Evolutionary conservation across 2,113 vertebrate genomes (phyloP).

Genomic region (Coreoperca whiteheadi): DNA sequence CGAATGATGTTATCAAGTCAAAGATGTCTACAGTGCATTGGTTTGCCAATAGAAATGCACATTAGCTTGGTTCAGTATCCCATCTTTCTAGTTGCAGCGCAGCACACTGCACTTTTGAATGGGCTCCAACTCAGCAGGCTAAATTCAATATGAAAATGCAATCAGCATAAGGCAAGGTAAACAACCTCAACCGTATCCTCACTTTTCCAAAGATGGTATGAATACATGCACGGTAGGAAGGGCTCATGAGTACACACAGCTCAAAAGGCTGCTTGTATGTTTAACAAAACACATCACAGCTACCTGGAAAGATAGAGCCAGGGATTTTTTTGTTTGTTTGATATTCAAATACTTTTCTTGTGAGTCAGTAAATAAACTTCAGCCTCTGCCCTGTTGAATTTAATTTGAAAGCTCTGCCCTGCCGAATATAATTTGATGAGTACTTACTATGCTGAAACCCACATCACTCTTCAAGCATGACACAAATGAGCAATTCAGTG

Average conservation of each 20-base stretch:
- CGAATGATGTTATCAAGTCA: conserved; percentile 72
- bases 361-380: conserved; percentile 65
- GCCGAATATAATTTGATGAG: conserved; percentile 62
- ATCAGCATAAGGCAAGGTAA: conserved; percentile 68
- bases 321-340: conserved; percentile 44
- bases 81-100: conserved; percentile 50
- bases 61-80: conserved; percentile 67
- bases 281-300: conserved; percentile 46
- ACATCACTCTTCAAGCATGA: conserved; percentile 64
- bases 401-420: conserved; percentile 59
- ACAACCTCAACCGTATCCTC: conserved; percentile 55
- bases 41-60: conserved; percentile 65
- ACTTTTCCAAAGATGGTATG: conserved; percentile 52
- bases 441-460: conserved; percentile 58
- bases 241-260: conserved; percentile 33
- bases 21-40: conserved; percentile 55
- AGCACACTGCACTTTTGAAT: conserved; percentile 65
- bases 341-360: conserved; percentile 65
- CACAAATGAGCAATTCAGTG: conserved; percentile 69
- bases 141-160: conserved; percentile 77
- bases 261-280: conserved; percentile 44
- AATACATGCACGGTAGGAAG: conserved; percentile 23
- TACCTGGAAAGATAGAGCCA: conserved; percentile 45
- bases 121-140: conserved; percentile 69
- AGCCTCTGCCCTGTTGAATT: conserved; percentile 57